Conservation (phyloP, 35 echinoderm and acorn worm species). For the Heliocidaris erythrogramma region DNA sequence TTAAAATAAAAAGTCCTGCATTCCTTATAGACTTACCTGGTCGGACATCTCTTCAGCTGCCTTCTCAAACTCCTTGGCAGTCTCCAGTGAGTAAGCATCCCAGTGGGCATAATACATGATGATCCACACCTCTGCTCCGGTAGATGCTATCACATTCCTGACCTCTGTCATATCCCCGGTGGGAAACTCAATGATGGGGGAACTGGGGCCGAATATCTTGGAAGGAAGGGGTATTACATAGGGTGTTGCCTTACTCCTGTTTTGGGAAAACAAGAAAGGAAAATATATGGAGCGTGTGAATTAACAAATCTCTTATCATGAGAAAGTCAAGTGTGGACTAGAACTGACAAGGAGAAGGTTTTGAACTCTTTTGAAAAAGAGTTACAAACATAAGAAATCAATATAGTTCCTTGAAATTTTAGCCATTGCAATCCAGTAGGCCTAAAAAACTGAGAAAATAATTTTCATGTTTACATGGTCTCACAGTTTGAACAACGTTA, state of each 20-base stretch:
- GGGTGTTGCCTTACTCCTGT: slow-evolving; percentile 12
- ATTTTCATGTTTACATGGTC: no score
- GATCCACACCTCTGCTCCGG: slow-evolving; percentile 67
- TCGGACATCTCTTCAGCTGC: slow-evolving; percentile 62
- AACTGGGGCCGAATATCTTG: slow-evolving; percentile 58
- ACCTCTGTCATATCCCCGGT: slow-evolving; percentile 67
- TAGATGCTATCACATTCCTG: slow-evolving; percentile 50
- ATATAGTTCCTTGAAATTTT: no score
- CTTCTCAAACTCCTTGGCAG: slow-evolving; percentile 77
- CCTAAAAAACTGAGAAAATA: no score
- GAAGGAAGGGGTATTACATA: neutral
- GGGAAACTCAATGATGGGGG: slow-evolving; percentile 71
- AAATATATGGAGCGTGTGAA: neutral
- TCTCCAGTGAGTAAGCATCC: slow-evolving; percentile 79
- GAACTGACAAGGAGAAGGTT: no score
- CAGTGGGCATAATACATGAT: slow-evolving; percentile 99
- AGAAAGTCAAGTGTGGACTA: no score
- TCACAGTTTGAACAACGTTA: no score
- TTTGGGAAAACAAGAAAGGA: neutral
- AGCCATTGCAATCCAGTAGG: no score
- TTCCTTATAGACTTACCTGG: slow-evolving; percentile 33
- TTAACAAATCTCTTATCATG: no score
- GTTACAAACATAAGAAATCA: no score
- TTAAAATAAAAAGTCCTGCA: no score
- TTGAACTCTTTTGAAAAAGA: no score